These are phyloP conservation scores for Bubo bubo DNA, from an alignment of 2,113 vertebrate species.

Conservation along the genomic window DNA sequence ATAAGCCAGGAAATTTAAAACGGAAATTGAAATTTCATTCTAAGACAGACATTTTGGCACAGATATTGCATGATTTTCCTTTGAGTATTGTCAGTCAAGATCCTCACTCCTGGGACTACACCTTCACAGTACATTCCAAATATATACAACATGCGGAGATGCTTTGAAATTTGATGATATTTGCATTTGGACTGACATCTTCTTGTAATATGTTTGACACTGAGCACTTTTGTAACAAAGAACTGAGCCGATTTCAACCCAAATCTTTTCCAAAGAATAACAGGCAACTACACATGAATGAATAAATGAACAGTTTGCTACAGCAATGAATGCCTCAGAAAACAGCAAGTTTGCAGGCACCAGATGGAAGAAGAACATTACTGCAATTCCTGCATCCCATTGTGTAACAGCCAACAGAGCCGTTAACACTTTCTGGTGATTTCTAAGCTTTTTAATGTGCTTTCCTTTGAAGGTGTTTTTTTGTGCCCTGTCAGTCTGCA, in stretches of 20 bases:
- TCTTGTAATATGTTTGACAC: conserved; percentile 40
- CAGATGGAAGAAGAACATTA: conserved; percentile 71
- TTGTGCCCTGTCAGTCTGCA: conserved; percentile 39
- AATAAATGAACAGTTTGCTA: conserved; percentile 63
- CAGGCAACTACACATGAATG: conserved; percentile 52
- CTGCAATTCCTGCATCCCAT: conserved; percentile 53
- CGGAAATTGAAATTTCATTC: conserved; percentile 5
- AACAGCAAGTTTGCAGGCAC: conserved; percentile 64
- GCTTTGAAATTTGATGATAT: conserved; percentile 10
- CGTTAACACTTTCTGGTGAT: conserved; percentile 66
- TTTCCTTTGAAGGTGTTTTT: conserved; percentile 53
- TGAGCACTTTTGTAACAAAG: conserved; percentile 42
- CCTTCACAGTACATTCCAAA: conserved; percentile 57
- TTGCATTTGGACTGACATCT: conserved; percentile 62
- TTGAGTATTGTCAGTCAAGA: conserved; percentile 56
- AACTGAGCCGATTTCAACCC: background rate
- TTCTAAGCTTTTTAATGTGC: conserved; percentile 53
- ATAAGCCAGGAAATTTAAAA: conserved; percentile 31
- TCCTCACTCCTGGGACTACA: conserved; percentile 45
- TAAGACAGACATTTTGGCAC: conserved; percentile 56
- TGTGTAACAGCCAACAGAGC: conserved; percentile 63
- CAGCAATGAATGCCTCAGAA: conserved; percentile 56
- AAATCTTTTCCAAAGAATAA: conserved; percentile 57
- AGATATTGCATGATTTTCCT: conserved; percentile 22
- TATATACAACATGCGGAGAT: conserved; percentile 11